Conservation (phyloP, 1,140 invertebrate species). For the Dinothrombium tinctorium region DNA sequence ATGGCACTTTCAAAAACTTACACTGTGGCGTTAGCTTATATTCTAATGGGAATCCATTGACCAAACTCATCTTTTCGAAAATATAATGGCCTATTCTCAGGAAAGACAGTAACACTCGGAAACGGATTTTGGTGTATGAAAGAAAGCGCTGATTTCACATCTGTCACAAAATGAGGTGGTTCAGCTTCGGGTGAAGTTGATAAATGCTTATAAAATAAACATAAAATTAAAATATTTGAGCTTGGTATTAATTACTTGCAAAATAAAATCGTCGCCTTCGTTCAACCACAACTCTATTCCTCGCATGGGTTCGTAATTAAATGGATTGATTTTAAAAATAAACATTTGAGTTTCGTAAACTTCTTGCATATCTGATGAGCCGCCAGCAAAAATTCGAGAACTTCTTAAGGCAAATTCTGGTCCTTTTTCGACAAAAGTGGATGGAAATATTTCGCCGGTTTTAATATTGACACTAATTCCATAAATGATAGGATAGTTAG, state of each 20-base stretch:
- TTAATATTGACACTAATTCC: conserved; percentile 71
- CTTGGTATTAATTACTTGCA: conserved; percentile 22
- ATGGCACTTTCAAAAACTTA: no score
- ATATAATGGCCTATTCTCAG: conserved; percentile 67
- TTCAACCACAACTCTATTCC: conserved; percentile 75
- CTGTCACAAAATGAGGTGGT: conserved; percentile 52
- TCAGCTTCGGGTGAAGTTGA: conserved; percentile 80
- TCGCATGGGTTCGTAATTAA: conserved; percentile 69
- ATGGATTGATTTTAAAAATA: conserved; percentile 77
- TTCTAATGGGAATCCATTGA: no score
- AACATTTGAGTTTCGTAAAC: conserved; percentile 70
- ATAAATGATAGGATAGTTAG: conserved; percentile 66
- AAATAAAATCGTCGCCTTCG: conserved; percentile 69
- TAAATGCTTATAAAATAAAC: conserved; percentile 37
- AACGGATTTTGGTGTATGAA: conserved; percentile 86
- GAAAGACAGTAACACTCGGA: conserved; percentile 74
- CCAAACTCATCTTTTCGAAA: conserved; percentile 60
- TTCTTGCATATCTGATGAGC: conserved; percentile 46
- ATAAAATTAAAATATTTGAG: background rate
- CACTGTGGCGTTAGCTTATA: no score
- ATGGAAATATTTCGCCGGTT: conserved; percentile 77
- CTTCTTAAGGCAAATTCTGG: conserved; percentile 24
- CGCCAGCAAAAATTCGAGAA: background rate
- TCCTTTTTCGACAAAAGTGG: conserved; percentile 79
- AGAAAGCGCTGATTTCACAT: conserved; percentile 61